Evolutionary conservation across 2,888 invertebrate genomes (phyloP), one percentile per base, ranked within the genome.

Genomic region (Archips crataeganus): DNA sequence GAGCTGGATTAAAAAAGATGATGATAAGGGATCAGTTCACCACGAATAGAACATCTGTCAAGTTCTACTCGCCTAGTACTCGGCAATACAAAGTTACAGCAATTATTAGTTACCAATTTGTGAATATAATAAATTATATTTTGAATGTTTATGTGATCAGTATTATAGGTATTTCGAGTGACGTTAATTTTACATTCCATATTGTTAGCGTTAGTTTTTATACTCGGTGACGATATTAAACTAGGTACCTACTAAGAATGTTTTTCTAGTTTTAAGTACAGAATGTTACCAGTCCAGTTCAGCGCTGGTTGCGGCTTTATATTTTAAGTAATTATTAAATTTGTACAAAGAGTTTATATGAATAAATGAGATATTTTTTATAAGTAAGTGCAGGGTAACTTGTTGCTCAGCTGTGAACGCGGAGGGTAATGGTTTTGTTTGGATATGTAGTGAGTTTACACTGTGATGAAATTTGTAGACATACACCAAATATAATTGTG

Each of bases 81-180:
- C 79, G 71, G 77, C 78, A 51, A 68, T 68, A 66, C 76, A 72
- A 77, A 76, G 75, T 62, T 73, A 71, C 42, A 15, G 47, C 63
- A 72, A 49, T 15, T 64, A 63, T 65, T 76, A 71, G 77, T 78
- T 77, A 77, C 75, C 74, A 76, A 75, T 61, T 74, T 72, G 67
- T 72, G 74, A 73, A 70, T 42, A 54, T 72, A 68, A 68, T 74
- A 76, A 70, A 75, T 75, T 68, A 73, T 67, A 61, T 70, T 75
- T 74, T 67, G 11, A 70, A 67, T 76, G 75, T 84, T 32, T 83
- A 84, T 85, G 86, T 87, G 86, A 91, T 91, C 91, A 91, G 91
- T 91, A 91, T 91, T 91, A 90, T 85, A 84, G 81, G 77, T 80
- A 78, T 78, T 80, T 81, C 69, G 79, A 74, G 79, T 81, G 79